Evolutionary conservation across 2,797 vertebrate species (phyloP), one percentile per base, ranked within the genome.

Genomic region (Poeciliopsis turneri): DNA sequence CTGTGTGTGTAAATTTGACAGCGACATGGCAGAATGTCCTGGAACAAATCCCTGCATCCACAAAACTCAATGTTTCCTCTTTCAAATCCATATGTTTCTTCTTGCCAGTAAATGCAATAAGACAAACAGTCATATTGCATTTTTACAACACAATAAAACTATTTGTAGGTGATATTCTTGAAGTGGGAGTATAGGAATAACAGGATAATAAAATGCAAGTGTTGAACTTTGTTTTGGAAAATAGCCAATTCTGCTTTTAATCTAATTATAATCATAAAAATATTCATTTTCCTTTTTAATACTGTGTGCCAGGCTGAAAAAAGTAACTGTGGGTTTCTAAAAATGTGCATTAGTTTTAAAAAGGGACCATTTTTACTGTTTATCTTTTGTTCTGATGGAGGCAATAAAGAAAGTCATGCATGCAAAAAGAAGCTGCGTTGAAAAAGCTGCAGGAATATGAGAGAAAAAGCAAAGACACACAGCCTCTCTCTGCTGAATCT

Each of bases 401-500:
- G 39, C 36, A 36, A 36, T 39, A 23, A 18, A 66, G 33, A 36
- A 64, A 66, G 64, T 41, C 39, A 43, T 43, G 66, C 39, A 69
- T 69, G 10, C 23, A 41, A 43, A 43, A 69, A 69, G 12, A n/a
- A 69, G 66, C 43, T 16, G 12, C 25, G 9, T 25, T 46, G 25
- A 2, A 45, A 70, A 70, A 28, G 5, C 25, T 46, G 43, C 68
- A 28, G 25, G 41, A 45, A 28, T 28, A 46, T 16, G 41, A 2
- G 18, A 1, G 12, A 23, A 9, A 16, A 39, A 45, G 41, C 39
- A 5, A 36, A 66, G 20, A n/a, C 57, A n/a, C 57, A 64, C 39
- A 78, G 25, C 78, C 73, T 13, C 10, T 46, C 66, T 78, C 78
- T 81, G 77, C 12, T 81, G 70, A 80, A 83, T 84, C 76, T 79